These are phyloP conservation scores for Aphidoletes aphidimyza DNA, from an alignment of 2,888 invertebrate species.

Conservation along the genomic window DNA sequence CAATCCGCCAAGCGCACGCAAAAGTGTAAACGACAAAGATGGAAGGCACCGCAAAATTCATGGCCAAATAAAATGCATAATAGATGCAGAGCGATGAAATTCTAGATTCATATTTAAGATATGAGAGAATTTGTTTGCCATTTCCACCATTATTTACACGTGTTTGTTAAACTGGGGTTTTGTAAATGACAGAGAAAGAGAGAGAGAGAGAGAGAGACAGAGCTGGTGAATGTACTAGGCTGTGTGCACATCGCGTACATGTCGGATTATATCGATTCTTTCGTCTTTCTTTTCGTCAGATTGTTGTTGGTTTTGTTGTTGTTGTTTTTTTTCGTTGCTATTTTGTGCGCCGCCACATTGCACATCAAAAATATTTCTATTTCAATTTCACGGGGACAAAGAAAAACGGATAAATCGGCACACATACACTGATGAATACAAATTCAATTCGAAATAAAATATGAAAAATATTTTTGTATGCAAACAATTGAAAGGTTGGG, in stretches of 20 bases:
- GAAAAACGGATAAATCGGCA: constrained; percentile 5
- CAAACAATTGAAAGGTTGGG: no score
- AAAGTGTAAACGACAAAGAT: background rate
- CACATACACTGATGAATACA: constrained; percentile 4
- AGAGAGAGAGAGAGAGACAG: background rate
- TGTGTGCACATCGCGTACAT: no score
- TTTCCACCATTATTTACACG: constrained; percentile 32
- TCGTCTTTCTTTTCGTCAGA: background rate
- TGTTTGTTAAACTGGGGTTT: background rate
- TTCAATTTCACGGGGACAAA: background rate
- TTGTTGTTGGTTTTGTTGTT: background rate
- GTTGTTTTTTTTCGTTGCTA: background rate
- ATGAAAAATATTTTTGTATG: constrained; percentile 28
- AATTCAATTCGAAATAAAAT: constrained; percentile 1
- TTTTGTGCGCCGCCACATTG: background rate
- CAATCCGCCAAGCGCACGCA: no score
- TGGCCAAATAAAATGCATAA: background rate
- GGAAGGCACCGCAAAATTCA: background rate
- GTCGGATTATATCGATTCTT: background rate
- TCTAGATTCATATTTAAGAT: constrained; percentile 49
- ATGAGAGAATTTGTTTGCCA: constrained; percentile 42
- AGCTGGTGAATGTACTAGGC: no score
- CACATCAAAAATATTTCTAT: background rate
- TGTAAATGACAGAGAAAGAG: background rate
- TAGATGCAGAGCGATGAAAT: constrained; percentile 38